Percentiles rank a stretch among this genome's conserved stretches.
phyloP scores from a whole-genome alignment of 2,888 invertebrate species.

The Beris chalybata region DNA sequence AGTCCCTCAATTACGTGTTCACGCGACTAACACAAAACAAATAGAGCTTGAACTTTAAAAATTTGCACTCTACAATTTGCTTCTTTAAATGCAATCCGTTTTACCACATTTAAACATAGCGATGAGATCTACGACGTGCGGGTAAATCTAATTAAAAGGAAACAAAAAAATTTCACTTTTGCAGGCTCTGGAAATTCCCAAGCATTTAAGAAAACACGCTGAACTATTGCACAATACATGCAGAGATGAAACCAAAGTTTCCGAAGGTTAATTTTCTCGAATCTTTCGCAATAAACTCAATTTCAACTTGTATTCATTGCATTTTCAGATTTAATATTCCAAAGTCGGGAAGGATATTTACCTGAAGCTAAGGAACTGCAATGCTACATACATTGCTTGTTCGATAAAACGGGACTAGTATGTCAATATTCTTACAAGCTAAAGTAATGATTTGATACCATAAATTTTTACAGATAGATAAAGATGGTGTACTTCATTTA shows the following conservation, averaged over 20 bases:
- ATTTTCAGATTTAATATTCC: constrained; percentile 41
- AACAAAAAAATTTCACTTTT: not conserved
- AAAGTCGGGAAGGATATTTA: constrained; percentile 42
- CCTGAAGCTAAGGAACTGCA: constrained; percentile 46
- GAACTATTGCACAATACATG: constrained; percentile 48
- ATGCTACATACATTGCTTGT: constrained; percentile 52
- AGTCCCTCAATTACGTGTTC: no score
- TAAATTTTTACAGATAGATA: constrained; percentile 46
- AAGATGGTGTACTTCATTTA: constrained; percentile 46
- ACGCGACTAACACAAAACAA: no score
- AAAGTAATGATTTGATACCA: no score
- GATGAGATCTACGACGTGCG: no score
- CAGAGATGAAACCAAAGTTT: constrained; percentile 44
- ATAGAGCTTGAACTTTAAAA: no score
- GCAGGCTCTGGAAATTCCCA: constrained; percentile 46
- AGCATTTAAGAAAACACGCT: constrained; percentile 45
- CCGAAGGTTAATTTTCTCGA: constrained; percentile 44
- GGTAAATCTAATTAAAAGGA: no score
- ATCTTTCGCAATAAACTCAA: not conserved
- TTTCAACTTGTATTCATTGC: not conserved
- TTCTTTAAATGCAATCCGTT: no score
- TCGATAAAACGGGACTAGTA: constrained; percentile 51
- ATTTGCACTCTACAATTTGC: no score
- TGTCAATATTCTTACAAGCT: not conserved
- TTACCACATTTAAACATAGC: no score